Conservation (phyloP, 2,888 invertebrate genomes). For the Lycophotia porphyrea region DNA sequence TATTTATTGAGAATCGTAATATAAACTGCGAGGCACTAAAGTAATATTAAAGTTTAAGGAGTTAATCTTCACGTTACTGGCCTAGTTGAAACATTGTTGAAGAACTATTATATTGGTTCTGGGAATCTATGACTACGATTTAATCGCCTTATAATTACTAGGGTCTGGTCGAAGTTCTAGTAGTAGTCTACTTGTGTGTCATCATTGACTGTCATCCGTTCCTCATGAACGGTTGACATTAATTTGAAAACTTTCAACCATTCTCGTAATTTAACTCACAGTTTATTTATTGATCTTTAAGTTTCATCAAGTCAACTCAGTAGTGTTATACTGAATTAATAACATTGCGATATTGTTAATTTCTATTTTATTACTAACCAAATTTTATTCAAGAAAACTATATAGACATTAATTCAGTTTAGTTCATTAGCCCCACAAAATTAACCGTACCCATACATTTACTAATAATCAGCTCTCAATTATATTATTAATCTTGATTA, state of each 20-base stretch:
- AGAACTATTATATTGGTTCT: slow-evolving; percentile 32
- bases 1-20: slow-evolving; percentile 30
- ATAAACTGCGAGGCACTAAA: slow-evolving; percentile 23
- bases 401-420: slow-evolving; percentile 1
- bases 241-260: neutral
- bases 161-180: neutral
- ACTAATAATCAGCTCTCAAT: slow-evolving; percentile 72
- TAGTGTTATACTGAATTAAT: neutral
- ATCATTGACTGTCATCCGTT: neutral
- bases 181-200: neutral
- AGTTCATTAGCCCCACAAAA: slow-evolving; percentile 19
- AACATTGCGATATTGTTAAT: neutral
- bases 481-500: slow-evolving; percentile 72
- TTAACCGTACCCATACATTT: slow-evolving; percentile 62
- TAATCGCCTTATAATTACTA: slow-evolving; percentile 14
- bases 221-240: neutral
- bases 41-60: slow-evolving; percentile 29
- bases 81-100: slow-evolving; percentile 32
- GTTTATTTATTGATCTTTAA: neutral
- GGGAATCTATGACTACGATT: slow-evolving; percentile 13
- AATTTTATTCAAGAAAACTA: neutral
- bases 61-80: slow-evolving; percentile 36
- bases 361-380: neutral
- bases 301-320: neutral
- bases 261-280: neutral